Evolutionary conservation across 2,113 vertebrate genomes (phyloP).

Genomic region (Nerophis lumbriciformis): DNA sequence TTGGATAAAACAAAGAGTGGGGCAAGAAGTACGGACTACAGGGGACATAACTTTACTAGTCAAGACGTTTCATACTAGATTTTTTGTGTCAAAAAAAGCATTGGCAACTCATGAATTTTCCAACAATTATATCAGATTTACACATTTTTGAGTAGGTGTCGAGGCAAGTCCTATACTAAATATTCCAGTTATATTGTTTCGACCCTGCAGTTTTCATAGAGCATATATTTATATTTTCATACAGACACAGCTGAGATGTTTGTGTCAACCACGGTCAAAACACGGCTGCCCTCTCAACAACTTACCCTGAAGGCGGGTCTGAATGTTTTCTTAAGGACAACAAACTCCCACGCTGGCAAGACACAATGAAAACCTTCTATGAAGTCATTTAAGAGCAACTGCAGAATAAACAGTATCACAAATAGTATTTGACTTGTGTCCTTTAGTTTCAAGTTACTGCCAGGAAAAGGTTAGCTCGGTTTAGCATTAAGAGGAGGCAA

Average conservation of each 20-base stretch:
- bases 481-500: background rate
- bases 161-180: background rate
- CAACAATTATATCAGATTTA: too few species aligned
- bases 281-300: constrained; percentile 36
- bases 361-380: too few species aligned
- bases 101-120: too few species aligned
- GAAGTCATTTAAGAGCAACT: background rate
- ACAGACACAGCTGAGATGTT: constrained; percentile 33
- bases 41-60: too few species aligned
- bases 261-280: constrained; percentile 25
- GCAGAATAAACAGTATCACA: too few species aligned
- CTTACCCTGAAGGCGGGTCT: constrained; percentile 21
- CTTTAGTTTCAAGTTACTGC: background rate
- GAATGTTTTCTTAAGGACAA: constrained; percentile 21
- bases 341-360: constrained; percentile 1
- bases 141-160: constrained; percentile 13
- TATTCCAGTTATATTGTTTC: too few species aligned
- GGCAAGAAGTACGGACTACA: background rate
- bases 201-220: background rate
- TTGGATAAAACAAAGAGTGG: constrained; percentile 6
- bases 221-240: constrained; percentile 26
- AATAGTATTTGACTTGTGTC: background rate
- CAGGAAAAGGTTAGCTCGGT: background rate
- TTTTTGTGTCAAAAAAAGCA: background rate
- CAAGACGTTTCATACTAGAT: background rate